Evolutionary conservation across 2,113 vertebrate genomes (phyloP).

Genomic region (Suricata suricatta): DNA sequence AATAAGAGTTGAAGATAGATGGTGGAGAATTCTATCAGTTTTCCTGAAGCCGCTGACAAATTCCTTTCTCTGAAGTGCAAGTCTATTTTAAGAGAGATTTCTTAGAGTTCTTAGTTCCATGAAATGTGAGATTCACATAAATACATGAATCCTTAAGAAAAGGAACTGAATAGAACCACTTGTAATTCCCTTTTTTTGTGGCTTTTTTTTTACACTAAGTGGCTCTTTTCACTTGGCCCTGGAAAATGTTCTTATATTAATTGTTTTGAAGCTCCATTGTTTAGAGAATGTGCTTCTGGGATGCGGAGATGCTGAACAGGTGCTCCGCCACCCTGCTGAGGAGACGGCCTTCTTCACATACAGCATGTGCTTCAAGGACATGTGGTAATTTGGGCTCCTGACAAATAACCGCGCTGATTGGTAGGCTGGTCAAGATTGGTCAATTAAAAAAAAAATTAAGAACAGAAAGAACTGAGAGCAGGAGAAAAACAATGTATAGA

Average conservation of each 20-base stretch:
- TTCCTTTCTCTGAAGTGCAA: slow-evolving; percentile 59
- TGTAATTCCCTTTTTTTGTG: neutral
- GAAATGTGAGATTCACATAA: slow-evolving; percentile 58
- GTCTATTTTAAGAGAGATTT: slow-evolving; percentile 65
- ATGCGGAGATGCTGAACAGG: slow-evolving; percentile 28
- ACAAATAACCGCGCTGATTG: slow-evolving; percentile 53
- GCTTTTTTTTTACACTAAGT: slow-evolving; percentile 36
- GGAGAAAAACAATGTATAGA: neutral
- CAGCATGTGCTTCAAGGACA: slow-evolving; percentile 24
- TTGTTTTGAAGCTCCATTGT: slow-evolving; percentile 55
- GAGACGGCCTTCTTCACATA: slow-evolving; percentile 22
- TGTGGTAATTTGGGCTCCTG: slow-evolving; percentile 35
- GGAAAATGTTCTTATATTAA: slow-evolving; percentile 48
- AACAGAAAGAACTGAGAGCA: neutral
- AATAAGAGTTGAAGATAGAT: slow-evolving; percentile 18
- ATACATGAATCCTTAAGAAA: slow-evolving; percentile 53
- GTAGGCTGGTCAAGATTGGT: neutral
- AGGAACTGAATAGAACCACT: slow-evolving; percentile 60
- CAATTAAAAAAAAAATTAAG: neutral
- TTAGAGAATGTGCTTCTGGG: neutral
- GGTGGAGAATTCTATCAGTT: slow-evolving; percentile 59
- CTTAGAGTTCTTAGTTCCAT: slow-evolving; percentile 45
- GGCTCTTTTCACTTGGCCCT: neutral
- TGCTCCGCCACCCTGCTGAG: slow-evolving; percentile 15
- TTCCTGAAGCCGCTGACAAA: slow-evolving; percentile 53